phyloP scores from a whole-genome alignment of 1,140 invertebrate species.

The Pteromalus puparum region DNA sequence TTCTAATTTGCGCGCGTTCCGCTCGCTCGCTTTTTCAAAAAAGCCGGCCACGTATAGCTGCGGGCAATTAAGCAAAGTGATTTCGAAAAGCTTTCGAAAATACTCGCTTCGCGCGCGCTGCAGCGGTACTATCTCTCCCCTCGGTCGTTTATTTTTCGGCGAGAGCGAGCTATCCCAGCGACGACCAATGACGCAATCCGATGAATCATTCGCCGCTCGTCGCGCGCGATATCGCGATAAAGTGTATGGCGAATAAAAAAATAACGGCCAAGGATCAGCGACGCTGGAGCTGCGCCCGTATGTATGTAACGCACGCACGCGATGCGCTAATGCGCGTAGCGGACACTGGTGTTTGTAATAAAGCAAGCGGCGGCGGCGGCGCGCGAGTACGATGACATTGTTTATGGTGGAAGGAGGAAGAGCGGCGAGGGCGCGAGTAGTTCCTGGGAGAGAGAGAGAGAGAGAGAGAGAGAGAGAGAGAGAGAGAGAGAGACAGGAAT shows the following conservation, averaged over 20 bases:
- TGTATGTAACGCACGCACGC: not conserved
- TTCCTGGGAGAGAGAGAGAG: not conserved
- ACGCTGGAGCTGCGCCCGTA: not conserved
- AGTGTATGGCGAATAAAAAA: not conserved
- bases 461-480: not conserved
- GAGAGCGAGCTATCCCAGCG: not conserved
- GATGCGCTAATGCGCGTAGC: not conserved
- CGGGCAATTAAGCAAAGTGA: conserved; percentile 46
- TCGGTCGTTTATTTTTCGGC: conserved; percentile 5
- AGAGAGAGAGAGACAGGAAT: not conserved
- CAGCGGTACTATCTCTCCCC: not conserved
- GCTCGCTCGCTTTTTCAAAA: conserved; percentile 17
- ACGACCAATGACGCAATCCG: conserved; percentile 36
- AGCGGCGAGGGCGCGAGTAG: conserved; percentile 16
- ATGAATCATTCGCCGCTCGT: conserved; percentile 35
- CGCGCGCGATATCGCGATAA: not conserved
- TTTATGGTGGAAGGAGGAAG: not conserved
- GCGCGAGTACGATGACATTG: conserved; percentile 7
- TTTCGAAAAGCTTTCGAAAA: conserved; percentile 44
- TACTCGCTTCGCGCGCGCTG: not conserved
- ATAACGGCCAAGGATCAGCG: not conserved
- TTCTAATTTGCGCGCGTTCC: conserved; percentile 40
- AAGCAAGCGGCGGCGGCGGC: not conserved
- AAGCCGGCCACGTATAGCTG: not conserved
- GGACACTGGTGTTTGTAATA: not conserved